Percentiles rank a stretch among this genome's conserved stretches.
Evolutionary conservation across 2,888 invertebrate genomes (phyloP).

Genomic region (Drosophila fungiperda): DNA sequence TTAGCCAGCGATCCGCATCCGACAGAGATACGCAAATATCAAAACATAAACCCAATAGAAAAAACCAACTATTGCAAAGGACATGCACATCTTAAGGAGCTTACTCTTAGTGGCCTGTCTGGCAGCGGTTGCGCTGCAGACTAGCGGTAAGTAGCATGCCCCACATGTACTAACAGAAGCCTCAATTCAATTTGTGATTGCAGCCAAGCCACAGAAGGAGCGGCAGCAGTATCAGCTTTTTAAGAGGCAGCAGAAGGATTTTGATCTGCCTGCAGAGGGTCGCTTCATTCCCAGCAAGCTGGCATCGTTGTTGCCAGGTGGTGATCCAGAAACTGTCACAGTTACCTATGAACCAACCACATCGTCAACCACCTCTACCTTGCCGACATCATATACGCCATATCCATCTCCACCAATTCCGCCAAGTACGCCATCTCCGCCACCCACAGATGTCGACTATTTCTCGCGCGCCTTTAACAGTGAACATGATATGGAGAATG

Average conservation of each 20-base stretch:
- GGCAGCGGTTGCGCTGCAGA: constrained; percentile 52
- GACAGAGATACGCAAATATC: constrained; percentile 39
- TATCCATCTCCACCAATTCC: neutral
- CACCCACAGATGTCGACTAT: no score
- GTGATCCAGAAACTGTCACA: neutral
- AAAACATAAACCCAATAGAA: neutral
- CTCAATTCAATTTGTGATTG: neutral
- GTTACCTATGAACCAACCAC: neutral
- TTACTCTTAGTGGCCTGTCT: constrained; percentile 61
- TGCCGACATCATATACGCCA: neutral
- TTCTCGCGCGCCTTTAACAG: constrained; percentile 3
- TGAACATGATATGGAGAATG: constrained; percentile 10
- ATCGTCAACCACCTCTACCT: neutral
- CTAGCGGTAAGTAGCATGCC: constrained; percentile 48
- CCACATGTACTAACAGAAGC: neutral
- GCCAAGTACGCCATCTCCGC: no score
- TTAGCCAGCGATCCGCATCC: constrained; percentile 60
- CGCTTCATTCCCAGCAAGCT: constrained; percentile 56
- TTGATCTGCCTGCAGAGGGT: constrained; percentile 52
- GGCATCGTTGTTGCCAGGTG: constrained; percentile 35
- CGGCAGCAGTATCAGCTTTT: constrained; percentile 46
- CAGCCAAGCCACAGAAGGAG: constrained; percentile 56
- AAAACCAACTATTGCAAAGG: constrained; percentile 9
- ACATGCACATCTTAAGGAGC: constrained; percentile 59
- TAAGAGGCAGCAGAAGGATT: constrained; percentile 42